Evolutionary conservation across 2,797 vertebrate genomes (phyloP).

Genomic region (Esox lucius): DNA sequence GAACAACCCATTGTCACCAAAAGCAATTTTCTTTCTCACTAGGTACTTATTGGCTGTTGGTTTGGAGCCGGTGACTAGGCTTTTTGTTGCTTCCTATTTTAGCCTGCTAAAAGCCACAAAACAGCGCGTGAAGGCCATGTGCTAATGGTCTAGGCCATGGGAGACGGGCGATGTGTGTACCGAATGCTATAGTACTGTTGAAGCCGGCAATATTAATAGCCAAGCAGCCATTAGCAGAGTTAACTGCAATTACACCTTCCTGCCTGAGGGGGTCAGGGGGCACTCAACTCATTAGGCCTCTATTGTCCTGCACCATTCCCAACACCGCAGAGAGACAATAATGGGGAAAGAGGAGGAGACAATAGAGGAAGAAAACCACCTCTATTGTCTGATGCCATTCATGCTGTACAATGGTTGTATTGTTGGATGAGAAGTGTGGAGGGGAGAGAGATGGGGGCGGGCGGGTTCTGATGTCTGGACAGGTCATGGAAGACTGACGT

Average conservation of each 20-base stretch:
- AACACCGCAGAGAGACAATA: conserved; percentile 28
- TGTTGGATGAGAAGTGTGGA: conserved; percentile 46
- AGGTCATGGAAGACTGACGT: conserved; percentile 46
- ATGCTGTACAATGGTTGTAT: conserved; percentile 49
- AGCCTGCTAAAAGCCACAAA: conserved; percentile 12
- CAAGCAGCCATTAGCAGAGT: conserved; percentile 39
- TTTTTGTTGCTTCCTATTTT: conserved; percentile 8
- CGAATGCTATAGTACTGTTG: not conserved
- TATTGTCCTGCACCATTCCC: conserved; percentile 15
- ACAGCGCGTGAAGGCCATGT: conserved; percentile 17
- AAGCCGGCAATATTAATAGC: conserved; percentile 52
- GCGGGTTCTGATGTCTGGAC: conserved; percentile 11
- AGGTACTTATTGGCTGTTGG: not conserved
- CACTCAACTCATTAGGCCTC: conserved; percentile 22
- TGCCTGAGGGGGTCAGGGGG: conserved; percentile 34
- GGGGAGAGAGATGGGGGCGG: conserved; percentile 15
- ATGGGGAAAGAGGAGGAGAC: conserved; percentile 23
- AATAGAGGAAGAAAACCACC: conserved; percentile 20
- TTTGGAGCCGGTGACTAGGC: not conserved
- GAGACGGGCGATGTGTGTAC: conserved; percentile 16
- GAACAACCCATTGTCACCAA: not conserved
- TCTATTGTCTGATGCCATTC: conserved; percentile 44
- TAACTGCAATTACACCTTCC: conserved; percentile 37
- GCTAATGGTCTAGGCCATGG: conserved; percentile 36
- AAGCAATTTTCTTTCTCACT: not conserved